Evolutionary conservation across 1,140 invertebrate genomes (phyloP), one percentile per base, ranked within the genome.

Genomic region (Drosophila saltans): DNA sequence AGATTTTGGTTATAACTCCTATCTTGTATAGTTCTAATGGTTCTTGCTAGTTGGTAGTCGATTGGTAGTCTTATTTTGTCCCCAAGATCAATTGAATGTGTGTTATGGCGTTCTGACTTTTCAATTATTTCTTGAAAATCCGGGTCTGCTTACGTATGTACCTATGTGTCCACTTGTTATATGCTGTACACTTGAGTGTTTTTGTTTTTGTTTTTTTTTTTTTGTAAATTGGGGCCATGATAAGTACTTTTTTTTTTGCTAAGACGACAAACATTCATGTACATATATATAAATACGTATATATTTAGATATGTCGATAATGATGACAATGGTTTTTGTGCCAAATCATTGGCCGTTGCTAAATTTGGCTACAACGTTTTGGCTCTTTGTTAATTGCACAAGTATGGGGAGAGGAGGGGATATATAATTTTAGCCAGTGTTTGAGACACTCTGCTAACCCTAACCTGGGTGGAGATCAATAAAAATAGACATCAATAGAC

Each of bases 211-310:
- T 36, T 36, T 36, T 2, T 45, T 28, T 21, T n/a, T 21, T 26
- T 69, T 39, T 39, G 40, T 39, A 55, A 78, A 85, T 77, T 69
- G 75, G 63, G 76, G 59, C 58, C 73, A 72, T 86, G 83, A 86
- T 78, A 77, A 64, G 83, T 84, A 88, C 43, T 80, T 74, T 69
- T 45, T 52, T 43, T 60, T 75, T 11, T 33, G 59, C 57, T 70
- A 59, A 43, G 16, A 60, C 45, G 21, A 52, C 45, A 52, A 9
- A 52, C 7, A 48, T 26, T 9, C 45, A 26, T 48, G n/a, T 26
- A 52, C 4, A 10, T 52, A 52, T 10, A 4, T 24, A 48, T 45
- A 45, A 0, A 16, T 43, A 43, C 4, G 39, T 33, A 66, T 73
- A 69, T 79, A 55, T 59, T 60, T 70, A 76, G 66, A 66, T 55